Percentiles rank a stretch among this genome's conserved stretches.
Evolutionary conservation across 2,888 invertebrate species (phyloP).

Genomic region (Mechanitis messenoides): DNA sequence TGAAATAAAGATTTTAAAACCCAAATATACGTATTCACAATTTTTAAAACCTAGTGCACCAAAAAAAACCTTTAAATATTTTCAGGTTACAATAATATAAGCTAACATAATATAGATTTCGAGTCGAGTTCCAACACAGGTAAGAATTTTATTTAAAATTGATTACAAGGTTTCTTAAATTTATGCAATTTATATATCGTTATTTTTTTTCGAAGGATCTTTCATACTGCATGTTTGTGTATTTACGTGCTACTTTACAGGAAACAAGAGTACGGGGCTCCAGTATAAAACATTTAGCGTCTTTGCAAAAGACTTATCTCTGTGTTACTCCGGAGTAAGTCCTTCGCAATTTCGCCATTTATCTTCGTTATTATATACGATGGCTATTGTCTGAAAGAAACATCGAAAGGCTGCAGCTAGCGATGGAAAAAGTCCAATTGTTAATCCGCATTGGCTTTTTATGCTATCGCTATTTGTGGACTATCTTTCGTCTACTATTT

Average conservation of each 20-base stretch:
- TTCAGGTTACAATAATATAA: neutral
- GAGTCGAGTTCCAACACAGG: neutral
- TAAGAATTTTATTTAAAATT: neutral
- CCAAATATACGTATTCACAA: neutral
- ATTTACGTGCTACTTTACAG: conserved; percentile 10
- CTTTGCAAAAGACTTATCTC: conserved; percentile 59
- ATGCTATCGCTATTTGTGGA: conserved; percentile 71
- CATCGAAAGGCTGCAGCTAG: conserved; percentile 59
- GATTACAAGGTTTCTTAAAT: neutral
- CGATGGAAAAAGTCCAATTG: conserved; percentile 73
- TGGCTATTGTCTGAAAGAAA: conserved; percentile 35
- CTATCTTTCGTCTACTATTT: conserved; percentile 51
- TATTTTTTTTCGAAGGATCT: conserved; percentile 6
- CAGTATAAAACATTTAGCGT: conserved; percentile 33
- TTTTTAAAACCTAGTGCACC: neutral
- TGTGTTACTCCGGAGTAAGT: conserved; percentile 56
- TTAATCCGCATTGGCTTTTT: conserved; percentile 68
- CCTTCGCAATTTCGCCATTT: conserved; percentile 51
- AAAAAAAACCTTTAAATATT: neutral
- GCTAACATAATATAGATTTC: neutral
- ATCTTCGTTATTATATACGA: conserved; percentile 38
- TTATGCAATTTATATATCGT: neutral
- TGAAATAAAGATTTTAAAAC: no score
- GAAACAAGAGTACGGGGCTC: conserved; percentile 10
- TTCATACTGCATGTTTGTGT: conserved; percentile 4